Conservation (phyloP, 2,113 vertebrate species). For the Dissostichus mawsoni region DNA sequence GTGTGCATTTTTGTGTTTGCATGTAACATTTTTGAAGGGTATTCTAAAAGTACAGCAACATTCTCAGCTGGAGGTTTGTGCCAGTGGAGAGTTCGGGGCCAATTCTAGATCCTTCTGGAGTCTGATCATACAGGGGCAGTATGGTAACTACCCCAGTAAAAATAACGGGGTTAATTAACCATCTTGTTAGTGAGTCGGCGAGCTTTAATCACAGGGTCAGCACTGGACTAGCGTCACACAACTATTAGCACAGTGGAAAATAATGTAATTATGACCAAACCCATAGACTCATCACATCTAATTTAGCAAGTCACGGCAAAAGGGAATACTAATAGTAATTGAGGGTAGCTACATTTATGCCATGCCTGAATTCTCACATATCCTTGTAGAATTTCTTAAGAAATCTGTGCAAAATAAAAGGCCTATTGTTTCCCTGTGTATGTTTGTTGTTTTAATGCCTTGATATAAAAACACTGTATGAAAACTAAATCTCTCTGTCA, state of each 20-base stretch:
- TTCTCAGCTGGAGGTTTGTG: conserved; percentile 55
- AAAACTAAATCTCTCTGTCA: conserved; percentile 49
- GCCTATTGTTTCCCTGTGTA: conserved; percentile 1
- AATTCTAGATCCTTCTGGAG: conserved; percentile 71
- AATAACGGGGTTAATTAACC: conserved; percentile 71
- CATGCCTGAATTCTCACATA: neutral
- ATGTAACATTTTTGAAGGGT: conserved; percentile 22
- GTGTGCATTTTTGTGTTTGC: conserved; percentile 39
- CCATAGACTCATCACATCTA: neutral
- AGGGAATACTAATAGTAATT: neutral
- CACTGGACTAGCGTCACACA: conserved; percentile 10
- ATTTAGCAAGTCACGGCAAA: neutral
- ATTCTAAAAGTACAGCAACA: conserved; percentile 41
- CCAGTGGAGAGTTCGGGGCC: conserved; percentile 43
- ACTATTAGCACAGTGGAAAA: conserved; percentile 8
- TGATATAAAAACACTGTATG: conserved; percentile 41
- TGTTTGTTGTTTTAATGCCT: conserved; percentile 28
- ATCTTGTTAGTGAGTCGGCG: conserved; percentile 40
- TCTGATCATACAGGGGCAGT: conserved; percentile 59
- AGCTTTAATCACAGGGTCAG: conserved; percentile 59
- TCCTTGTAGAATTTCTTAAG: neutral
- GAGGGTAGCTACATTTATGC: neutral
- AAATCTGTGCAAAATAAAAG: neutral
- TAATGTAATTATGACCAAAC: conserved; percentile 10
- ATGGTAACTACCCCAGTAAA: conserved; percentile 59